phyloP scores from a whole-genome alignment of 1,140 invertebrate genomes.

The Telenomus remus region DNA sequence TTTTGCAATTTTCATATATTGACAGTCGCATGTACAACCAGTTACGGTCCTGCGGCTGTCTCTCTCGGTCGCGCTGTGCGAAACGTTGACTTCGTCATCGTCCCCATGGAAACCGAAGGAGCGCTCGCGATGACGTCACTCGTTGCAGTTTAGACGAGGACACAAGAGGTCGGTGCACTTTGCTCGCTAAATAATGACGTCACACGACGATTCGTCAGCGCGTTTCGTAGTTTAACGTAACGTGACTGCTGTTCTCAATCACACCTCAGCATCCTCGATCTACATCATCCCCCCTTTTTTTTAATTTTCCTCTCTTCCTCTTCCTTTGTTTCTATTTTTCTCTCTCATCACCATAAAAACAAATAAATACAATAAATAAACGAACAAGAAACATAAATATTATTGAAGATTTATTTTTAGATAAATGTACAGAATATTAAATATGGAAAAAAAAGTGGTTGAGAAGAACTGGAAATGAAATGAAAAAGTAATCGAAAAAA shows the following conservation, averaged over 20 bases:
- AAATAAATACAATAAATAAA: no score
- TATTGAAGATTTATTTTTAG: no score
- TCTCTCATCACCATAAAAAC: no score
- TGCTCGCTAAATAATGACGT: constrained; percentile 62
- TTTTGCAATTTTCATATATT: constrained; percentile 6
- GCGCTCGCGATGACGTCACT: constrained; percentile 62
- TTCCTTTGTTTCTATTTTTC: no score
- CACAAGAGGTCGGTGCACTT: constrained; percentile 64
- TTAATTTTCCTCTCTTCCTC: neutral
- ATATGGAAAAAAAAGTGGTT: no score
- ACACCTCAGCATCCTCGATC: neutral
- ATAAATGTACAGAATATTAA: no score
- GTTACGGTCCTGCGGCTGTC: constrained; percentile 22
- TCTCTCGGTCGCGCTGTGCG: constrained; percentile 40
- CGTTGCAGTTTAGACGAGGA: constrained; percentile 59
- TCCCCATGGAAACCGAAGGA: constrained; percentile 64
- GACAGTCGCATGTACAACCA: constrained; percentile 5
- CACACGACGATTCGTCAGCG: constrained; percentile 53
- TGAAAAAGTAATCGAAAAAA: no score
- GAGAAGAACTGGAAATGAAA: no score
- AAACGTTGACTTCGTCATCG: constrained; percentile 62
- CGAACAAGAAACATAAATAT: no score
- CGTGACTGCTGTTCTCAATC: constrained; percentile 9
- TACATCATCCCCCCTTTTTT: neutral
- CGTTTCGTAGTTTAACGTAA: constrained; percentile 37